Conservation (phyloP, 2,113 vertebrate species). For the Periophthalmus modestus region DNA sequence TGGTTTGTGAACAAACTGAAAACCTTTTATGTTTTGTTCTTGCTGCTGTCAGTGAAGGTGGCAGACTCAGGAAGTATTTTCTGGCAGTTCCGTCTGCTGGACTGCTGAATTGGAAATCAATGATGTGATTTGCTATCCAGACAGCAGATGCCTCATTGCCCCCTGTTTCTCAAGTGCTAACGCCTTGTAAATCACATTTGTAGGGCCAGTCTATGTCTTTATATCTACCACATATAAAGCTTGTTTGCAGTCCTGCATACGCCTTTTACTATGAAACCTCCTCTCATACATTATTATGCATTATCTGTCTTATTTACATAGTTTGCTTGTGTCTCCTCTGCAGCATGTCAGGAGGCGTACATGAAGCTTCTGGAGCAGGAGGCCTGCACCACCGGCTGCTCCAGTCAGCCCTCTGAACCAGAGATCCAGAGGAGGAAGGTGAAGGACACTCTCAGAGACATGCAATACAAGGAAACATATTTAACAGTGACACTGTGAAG, state of each 20-base stretch:
- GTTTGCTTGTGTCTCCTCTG: conserved; percentile 14
- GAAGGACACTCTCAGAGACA: background rate
- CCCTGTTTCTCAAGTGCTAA: conserved; percentile 19
- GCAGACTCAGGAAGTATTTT: conserved; percentile 23
- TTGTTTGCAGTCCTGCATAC: background rate
- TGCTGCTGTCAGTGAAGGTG: conserved; percentile 13
- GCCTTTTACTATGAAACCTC: background rate
- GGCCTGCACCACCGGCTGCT: conserved; percentile 88
- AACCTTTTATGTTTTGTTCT: background rate
- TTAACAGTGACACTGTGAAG: too few species aligned
- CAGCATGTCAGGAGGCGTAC: conserved; percentile 95
- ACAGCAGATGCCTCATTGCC: conserved; percentile 40
- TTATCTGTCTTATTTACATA: conserved; percentile 32
- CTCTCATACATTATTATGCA: background rate
- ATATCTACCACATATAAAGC: conserved; percentile 24
- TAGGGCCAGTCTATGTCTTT: conserved; percentile 11
- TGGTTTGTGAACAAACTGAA: background rate
- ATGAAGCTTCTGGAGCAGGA: conserved; percentile 83
- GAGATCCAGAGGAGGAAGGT: conserved; percentile 88
- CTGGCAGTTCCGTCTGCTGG: conserved; percentile 34
- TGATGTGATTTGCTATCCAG: conserved; percentile 53
- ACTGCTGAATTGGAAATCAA: conserved; percentile 65
- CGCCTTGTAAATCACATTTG: background rate
- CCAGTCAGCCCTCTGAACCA: conserved; percentile 82
- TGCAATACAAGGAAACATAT: background rate